Evolutionary conservation across 2,113 vertebrate species (phyloP).

Genomic region (Thalassarche chlororhynchos): DNA sequence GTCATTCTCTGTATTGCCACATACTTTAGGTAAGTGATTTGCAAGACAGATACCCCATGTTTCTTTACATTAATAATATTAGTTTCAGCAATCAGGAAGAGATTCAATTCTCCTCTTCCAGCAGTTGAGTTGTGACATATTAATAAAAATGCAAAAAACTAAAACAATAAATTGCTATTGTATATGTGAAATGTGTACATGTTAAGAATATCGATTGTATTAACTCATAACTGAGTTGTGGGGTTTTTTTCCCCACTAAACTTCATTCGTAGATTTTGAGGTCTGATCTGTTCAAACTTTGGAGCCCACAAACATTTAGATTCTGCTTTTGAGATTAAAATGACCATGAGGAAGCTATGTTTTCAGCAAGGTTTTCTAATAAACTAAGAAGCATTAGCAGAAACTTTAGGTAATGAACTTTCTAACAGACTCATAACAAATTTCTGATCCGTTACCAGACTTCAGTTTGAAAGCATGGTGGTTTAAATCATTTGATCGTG

Average conservation of each 20-base stretch:
- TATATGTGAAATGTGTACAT: background rate
- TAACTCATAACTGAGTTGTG: background rate
- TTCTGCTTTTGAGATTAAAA: background rate
- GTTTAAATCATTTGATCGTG: background rate
- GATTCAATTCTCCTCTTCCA: background rate
- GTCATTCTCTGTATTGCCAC: slow-evolving; percentile 94
- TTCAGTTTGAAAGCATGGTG: background rate
- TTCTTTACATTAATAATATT: background rate
- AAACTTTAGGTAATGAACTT: background rate
- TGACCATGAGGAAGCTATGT: background rate
- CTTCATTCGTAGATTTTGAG: background rate
- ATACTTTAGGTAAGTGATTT: slow-evolving; percentile 85
- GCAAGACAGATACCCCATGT: background rate
- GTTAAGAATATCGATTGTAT: background rate
- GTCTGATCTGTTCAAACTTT: background rate
- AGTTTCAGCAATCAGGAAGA: background rate
- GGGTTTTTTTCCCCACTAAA: background rate
- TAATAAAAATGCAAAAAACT: background rate
- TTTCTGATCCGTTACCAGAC: background rate
- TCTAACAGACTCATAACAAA: background rate
- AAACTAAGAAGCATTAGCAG: background rate
- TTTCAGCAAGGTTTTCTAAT: background rate
- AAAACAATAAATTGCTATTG: background rate
- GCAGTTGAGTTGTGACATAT: background rate
- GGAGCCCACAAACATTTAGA: background rate